Conservation (phyloP, 1,140 invertebrate species). For the Maconellicoccus hirsutus region DNA sequence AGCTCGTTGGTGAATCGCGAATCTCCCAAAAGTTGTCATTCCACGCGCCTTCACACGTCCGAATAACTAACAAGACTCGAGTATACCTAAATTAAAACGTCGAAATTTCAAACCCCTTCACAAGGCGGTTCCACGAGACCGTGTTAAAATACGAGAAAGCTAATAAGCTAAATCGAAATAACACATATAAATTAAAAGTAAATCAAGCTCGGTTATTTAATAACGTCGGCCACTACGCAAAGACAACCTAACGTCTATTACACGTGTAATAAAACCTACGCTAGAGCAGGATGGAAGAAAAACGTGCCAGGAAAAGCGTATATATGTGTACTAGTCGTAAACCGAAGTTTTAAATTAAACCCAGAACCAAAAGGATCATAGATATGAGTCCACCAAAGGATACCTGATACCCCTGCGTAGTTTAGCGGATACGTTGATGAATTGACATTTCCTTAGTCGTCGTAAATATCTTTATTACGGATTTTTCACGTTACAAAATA, state of each 20-base stretch:
- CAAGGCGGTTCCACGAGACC: no score
- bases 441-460: conserved; percentile 2
- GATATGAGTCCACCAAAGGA: neutral
- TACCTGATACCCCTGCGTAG: neutral
- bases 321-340: neutral
- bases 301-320: no score
- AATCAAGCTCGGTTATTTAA: neutral
- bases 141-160: no score
- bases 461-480: conserved; percentile 7
- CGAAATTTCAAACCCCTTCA: no score
- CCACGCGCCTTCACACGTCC: no score
- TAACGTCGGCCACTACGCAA: neutral
- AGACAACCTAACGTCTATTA: neutral
- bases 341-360: neutral
- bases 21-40: no score
- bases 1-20: no score
- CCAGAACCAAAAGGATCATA: neutral
- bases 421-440: neutral
- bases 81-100: neutral
- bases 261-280: neutral
- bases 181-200: neutral
- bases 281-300: neutral
- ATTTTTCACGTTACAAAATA: neutral
- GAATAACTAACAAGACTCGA: neutral
- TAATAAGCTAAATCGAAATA: no score